phyloP scores from a whole-genome alignment of 2,888 invertebrate genomes.

The Diadegma fenestrale region DNA sequence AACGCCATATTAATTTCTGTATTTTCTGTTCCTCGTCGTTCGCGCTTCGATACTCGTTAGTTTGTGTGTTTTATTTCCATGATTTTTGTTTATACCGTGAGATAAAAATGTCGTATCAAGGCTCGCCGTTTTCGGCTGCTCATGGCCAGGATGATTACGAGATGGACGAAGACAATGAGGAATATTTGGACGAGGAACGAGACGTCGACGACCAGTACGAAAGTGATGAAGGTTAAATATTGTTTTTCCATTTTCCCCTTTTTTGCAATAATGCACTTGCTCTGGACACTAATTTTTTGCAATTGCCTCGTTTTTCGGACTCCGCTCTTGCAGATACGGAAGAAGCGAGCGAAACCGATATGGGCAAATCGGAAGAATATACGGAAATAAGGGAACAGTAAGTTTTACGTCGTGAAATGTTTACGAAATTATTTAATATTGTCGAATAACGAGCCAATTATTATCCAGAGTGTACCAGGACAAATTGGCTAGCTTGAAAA shows the following conservation, averaged over 20 bases:
- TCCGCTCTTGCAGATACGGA: slow-evolving; percentile 91
- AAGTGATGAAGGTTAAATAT: slow-evolving; percentile 86
- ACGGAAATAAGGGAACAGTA: slow-evolving; percentile 95
- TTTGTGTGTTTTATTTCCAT: not conserved
- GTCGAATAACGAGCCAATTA: not conserved
- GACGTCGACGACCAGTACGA: slow-evolving; percentile 88
- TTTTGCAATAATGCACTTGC: not conserved
- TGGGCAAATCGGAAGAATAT: slow-evolving; percentile 92
- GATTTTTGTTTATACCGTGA: not conserved
- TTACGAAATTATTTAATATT: not conserved
- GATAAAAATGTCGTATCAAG: slow-evolving; percentile 90
- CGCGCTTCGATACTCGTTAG: not conserved
- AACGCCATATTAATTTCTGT: not conserved
- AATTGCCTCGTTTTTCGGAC: slow-evolving; percentile 2
- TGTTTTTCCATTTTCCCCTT: not conserved
- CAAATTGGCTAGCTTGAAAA: slow-evolving; percentile 94
- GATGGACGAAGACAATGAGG: slow-evolving; percentile 90
- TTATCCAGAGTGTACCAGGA: slow-evolving; percentile 93
- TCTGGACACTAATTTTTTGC: not conserved
- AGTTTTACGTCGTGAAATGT: slow-evolving; percentile 79
- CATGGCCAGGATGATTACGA: slow-evolving; percentile 90
- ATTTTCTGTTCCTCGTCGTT: not conserved
- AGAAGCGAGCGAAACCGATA: slow-evolving; percentile 98
- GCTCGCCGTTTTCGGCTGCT: slow-evolving; percentile 88
- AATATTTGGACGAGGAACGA: slow-evolving; percentile 89